These are phyloP conservation scores for Scaptomyza tumidula DNA, from an alignment of 2,888 invertebrate species.

Conservation along the genomic window DNA sequence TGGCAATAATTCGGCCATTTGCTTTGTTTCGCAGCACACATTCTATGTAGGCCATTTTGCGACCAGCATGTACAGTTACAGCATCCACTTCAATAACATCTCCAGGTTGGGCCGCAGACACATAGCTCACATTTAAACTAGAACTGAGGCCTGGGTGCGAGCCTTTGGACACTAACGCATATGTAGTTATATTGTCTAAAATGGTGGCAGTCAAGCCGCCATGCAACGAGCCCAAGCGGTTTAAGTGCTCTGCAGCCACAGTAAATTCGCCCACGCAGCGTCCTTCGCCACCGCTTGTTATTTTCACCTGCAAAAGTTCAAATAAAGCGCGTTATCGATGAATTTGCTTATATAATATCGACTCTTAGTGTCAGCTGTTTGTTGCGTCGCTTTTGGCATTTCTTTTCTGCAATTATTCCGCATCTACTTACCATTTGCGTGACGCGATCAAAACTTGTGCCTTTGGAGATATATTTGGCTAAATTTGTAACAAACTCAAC, in stretches of 20 bases:
- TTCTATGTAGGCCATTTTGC: slow-evolving; percentile 92
- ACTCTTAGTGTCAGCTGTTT: slow-evolving; percentile 46
- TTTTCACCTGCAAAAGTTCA: slow-evolving; percentile 74
- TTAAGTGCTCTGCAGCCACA: slow-evolving; percentile 90
- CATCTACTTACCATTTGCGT: slow-evolving; percentile 83
- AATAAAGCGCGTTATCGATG: slow-evolving; percentile 43
- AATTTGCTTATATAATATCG: slow-evolving; percentile 53
- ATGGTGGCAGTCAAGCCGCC: slow-evolving; percentile 94
- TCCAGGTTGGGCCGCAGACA: slow-evolving; percentile 91
- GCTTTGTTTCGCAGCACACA: slow-evolving; percentile 91
- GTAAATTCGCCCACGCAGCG: slow-evolving; percentile 90
- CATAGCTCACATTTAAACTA: slow-evolving; percentile 92
- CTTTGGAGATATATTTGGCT: slow-evolving; percentile 77
- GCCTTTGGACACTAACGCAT: slow-evolving; percentile 89
- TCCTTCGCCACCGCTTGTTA: slow-evolving; percentile 88
- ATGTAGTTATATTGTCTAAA: slow-evolving; percentile 90
- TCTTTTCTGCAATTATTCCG: slow-evolving; percentile 1
- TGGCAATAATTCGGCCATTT: slow-evolving; percentile 90
- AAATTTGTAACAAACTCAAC: slow-evolving; percentile 84
- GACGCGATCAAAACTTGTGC: slow-evolving; percentile 83
- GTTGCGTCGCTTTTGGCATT: slow-evolving; percentile 19
- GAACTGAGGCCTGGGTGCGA: slow-evolving; percentile 91
- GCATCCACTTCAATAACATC: slow-evolving; percentile 92
- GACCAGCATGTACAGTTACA: slow-evolving; percentile 90
- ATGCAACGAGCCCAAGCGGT: slow-evolving; percentile 91